These are phyloP conservation scores for Leptatherina wallacei DNA, from an alignment of 2,797 vertebrate genomes.

Conservation along the genomic window DNA sequence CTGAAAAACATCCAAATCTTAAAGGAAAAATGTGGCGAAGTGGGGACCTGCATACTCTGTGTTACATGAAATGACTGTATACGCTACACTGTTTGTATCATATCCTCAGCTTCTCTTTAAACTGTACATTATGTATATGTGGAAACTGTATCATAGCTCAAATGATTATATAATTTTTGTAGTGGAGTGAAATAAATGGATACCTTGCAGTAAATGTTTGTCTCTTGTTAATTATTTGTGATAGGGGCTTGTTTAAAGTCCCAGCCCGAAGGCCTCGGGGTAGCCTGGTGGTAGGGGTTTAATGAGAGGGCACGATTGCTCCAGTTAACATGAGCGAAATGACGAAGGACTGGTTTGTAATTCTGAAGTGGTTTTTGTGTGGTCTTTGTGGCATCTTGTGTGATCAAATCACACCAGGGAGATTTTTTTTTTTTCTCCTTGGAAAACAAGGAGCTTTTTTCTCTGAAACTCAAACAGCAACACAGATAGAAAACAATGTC, in stretches of 20 bases:
- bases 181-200: slow-evolving; percentile 86
- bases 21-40: slow-evolving; percentile 13
- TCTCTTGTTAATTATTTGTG: slow-evolving; percentile 34
- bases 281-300: slow-evolving; percentile 42
- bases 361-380: slow-evolving; percentile 54
- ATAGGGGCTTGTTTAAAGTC: slow-evolving; percentile 3
- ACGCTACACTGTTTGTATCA: slow-evolving; percentile 70
- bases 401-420: slow-evolving; percentile 34
- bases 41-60: slow-evolving; percentile 24
- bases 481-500: slow-evolving; percentile 42
- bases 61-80: slow-evolving; percentile 49
- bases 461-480: slow-evolving; percentile 47
- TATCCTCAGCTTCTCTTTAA: slow-evolving; percentile 53
- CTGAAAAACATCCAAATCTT: background rate
- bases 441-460: slow-evolving; percentile 49
- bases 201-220: slow-evolving; percentile 66
- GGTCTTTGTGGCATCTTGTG: slow-evolving; percentile 48
- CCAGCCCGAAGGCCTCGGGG: slow-evolving; percentile 35
- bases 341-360: slow-evolving; percentile 58
- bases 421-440: slow-evolving; percentile 30
- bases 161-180: slow-evolving; percentile 82
- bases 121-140: slow-evolving; percentile 86
- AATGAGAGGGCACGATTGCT: slow-evolving; percentile 54
- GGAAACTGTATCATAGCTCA: slow-evolving; percentile 83
- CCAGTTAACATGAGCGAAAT: slow-evolving; percentile 20